Conservation (phyloP, 2,113 vertebrate species). For the Anguilla rostrata region DNA sequence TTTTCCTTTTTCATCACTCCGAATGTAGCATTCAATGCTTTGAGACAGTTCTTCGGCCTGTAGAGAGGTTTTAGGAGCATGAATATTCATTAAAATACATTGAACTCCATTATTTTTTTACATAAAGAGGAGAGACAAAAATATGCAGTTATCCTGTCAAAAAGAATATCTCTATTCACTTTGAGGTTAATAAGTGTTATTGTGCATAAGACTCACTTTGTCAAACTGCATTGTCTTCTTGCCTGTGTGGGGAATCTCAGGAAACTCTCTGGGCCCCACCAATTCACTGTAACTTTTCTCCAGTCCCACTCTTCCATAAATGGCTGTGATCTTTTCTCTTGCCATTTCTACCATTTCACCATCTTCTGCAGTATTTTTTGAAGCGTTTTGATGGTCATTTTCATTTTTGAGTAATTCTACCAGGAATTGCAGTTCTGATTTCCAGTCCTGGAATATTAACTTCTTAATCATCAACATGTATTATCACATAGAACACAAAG, state of each 20-base stretch:
- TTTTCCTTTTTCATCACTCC: background rate
- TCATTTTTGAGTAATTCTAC: background rate
- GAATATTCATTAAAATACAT: background rate
- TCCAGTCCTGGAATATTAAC: slow-evolving; percentile 13
- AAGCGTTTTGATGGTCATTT: background rate
- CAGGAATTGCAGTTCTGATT: background rate
- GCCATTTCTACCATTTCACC: slow-evolving; percentile 5
- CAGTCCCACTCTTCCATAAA: slow-evolving; percentile 20
- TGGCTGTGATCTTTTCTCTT: slow-evolving; percentile 18
- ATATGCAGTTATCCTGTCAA: background rate
- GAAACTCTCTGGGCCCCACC: background rate
- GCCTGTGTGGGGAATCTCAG: background rate
- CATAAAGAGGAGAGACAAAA: background rate
- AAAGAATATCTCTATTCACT: background rate
- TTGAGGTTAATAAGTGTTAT: background rate
- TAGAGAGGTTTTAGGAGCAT: background rate
- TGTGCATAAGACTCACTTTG: background rate
- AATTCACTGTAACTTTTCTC: background rate
- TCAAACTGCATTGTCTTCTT: background rate
- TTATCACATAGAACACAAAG: background rate
- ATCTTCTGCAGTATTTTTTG: background rate
- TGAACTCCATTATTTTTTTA: background rate
- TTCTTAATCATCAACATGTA: background rate
- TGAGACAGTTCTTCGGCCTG: slow-evolving; percentile 1
- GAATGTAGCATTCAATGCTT: slow-evolving; percentile 12